Evolutionary conservation across 2,113 vertebrate species (phyloP).

Genomic region (Pseudorasbora parva): DNA sequence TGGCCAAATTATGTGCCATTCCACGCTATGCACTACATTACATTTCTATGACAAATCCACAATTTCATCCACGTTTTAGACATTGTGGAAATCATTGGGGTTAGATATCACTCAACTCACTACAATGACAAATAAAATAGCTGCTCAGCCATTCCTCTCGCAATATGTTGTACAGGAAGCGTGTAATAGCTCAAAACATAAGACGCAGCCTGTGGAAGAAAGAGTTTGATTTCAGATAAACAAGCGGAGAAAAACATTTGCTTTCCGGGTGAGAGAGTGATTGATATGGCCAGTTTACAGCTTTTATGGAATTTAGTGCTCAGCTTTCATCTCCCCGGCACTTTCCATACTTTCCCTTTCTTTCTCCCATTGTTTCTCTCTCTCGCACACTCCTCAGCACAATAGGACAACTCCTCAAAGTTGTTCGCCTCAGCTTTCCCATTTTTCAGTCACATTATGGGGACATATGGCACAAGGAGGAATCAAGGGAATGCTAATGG

Average conservation of each 20-base stretch:
- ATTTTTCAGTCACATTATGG: constrained; percentile 15
- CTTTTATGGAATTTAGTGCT: constrained; percentile 6
- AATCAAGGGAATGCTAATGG: constrained; percentile 29
- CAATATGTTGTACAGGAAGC: constrained; percentile 26
- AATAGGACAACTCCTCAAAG: background rate
- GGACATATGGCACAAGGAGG: background rate
- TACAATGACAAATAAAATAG: background rate
- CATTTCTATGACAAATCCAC: background rate
- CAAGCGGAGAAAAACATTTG: constrained; percentile 40
- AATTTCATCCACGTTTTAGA: background rate
- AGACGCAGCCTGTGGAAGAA: constrained; percentile 27
- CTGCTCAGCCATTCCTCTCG: constrained; percentile 3
- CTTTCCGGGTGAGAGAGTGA: constrained; percentile 30
- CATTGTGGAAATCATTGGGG: background rate
- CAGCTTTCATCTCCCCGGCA: background rate
- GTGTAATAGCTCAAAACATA: constrained; percentile 22
- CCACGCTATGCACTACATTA: background rate
- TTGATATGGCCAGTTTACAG: constrained; percentile 45
- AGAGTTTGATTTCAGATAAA: constrained; percentile 44
- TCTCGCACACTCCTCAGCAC: background rate
- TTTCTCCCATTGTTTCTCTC: background rate
- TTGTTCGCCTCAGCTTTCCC: background rate
- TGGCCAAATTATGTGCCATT: background rate
- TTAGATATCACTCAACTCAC: constrained; percentile 10
- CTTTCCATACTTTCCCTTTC: background rate